These are phyloP conservation scores for Pygocentrus nattereri DNA, from an alignment of 2,797 vertebrate genomes.

Conservation along the genomic window DNA sequence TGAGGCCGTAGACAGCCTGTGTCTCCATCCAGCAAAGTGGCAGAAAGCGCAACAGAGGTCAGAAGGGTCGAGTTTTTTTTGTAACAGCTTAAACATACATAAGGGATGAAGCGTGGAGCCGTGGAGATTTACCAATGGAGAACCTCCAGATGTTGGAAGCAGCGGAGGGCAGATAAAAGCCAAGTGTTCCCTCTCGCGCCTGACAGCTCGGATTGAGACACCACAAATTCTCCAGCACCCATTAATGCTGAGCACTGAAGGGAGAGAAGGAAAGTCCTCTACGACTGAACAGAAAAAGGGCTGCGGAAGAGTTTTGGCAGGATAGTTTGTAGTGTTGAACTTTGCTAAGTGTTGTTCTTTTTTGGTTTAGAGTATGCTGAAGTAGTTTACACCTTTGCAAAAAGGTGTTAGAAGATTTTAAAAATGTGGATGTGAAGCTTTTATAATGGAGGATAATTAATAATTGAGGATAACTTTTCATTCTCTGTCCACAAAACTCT, in stretches of 20 bases:
- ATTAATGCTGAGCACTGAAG: conserved; percentile 68
- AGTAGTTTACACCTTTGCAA: too few relatives aligned
- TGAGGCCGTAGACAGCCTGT: conserved; percentile 65
- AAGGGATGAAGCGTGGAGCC: conserved; percentile 70
- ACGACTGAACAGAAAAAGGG: conserved; percentile 43
- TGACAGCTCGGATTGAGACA: conserved; percentile 82
- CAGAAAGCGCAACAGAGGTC: conserved; percentile 78
- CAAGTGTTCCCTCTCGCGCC: conserved; percentile 53
- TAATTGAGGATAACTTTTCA: too few relatives aligned
- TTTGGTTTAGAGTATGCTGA: neutral
- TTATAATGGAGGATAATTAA: too few relatives aligned
- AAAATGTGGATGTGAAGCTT: too few relatives aligned
- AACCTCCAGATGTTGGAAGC: conserved; percentile 81
- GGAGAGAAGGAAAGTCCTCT: conserved; percentile 59
- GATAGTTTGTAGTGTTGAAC: neutral
- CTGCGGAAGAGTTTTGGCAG: neutral
- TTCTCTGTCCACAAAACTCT: too few relatives aligned
- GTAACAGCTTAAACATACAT: conserved; percentile 79
- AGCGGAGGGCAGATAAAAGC: conserved; percentile 77
- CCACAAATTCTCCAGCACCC: conserved; percentile 76
- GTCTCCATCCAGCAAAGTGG: conserved; percentile 71
- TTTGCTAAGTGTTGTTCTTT: neutral
- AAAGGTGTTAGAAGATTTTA: too few relatives aligned
- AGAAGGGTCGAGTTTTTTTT: conserved; percentile 77
- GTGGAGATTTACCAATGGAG: conserved; percentile 78